These are phyloP conservation scores for Coleophora deauratella DNA, from an alignment of 2,888 invertebrate genomes.

Conservation along the genomic window DNA sequence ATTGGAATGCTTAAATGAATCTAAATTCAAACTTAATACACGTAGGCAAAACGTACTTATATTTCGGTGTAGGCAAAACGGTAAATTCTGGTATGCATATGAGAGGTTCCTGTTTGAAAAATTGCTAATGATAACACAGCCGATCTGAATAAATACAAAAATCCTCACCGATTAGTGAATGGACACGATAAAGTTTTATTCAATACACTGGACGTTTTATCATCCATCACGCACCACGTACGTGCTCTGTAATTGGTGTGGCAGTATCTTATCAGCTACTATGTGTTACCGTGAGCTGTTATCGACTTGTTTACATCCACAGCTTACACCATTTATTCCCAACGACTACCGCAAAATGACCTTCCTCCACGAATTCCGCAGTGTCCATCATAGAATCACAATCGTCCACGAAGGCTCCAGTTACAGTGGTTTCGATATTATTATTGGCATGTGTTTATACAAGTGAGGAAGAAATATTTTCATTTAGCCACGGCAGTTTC, in stretches of 20 bases:
- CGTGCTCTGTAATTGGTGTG: slow-evolving; percentile 42
- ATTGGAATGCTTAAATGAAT: too few relatives aligned
- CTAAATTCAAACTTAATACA: too few relatives aligned
- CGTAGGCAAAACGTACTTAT: too few relatives aligned
- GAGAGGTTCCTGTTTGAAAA: too few relatives aligned
- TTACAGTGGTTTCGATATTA: slow-evolving; percentile 15
- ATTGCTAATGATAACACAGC: too few relatives aligned
- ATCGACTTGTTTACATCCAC: slow-evolving; percentile 33
- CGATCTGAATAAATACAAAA: too few relatives aligned
- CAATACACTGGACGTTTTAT: too few relatives aligned
- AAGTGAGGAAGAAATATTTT: slow-evolving; percentile 52
- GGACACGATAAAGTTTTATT: too few relatives aligned
- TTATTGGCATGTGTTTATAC: slow-evolving; percentile 35
- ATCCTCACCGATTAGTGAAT: too few relatives aligned
- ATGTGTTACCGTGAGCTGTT: slow-evolving; percentile 28
- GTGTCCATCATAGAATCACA: background rate
- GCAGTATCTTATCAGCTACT: slow-evolving; percentile 39
- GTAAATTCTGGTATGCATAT: too few relatives aligned
- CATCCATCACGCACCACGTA: slow-evolving; percentile 24
- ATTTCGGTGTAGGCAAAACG: too few relatives aligned
- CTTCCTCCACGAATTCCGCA: slow-evolving; percentile 11
- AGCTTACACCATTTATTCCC: slow-evolving; percentile 14
- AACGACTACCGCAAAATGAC: slow-evolving; percentile 17
- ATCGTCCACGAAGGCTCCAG: slow-evolving; percentile 4
- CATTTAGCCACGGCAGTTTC: slow-evolving; percentile 35